A percentile compares a stretch with the other conserved stretches of the same genome.
phyloP scores from a whole-genome alignment of 2,888 invertebrate species.

The Pyrochroa serraticornis region DNA sequence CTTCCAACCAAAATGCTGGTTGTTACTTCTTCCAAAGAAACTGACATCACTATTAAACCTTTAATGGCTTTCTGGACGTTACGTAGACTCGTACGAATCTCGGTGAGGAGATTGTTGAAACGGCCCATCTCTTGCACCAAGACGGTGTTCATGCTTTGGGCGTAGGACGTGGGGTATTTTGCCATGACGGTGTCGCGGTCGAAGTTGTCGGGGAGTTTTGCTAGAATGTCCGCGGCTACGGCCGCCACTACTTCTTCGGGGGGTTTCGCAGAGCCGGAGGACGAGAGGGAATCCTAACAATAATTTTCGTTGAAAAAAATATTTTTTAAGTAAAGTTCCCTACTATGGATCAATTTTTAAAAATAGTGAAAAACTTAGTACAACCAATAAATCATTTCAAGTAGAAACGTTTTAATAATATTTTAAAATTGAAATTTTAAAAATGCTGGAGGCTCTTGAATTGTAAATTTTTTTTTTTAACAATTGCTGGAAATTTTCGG shows the following conservation, averaged over 20 bases:
- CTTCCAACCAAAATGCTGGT: conserved; percentile 81
- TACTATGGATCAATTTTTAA: too few relatives aligned
- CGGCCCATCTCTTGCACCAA: conserved; percentile 85
- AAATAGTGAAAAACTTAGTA: too few relatives aligned
- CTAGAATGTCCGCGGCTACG: conserved; percentile 79
- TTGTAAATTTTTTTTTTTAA: too few relatives aligned
- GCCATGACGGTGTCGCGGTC: conserved; percentile 69
- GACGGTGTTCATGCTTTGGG: conserved; percentile 94
- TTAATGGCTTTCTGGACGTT: conserved; percentile 87
- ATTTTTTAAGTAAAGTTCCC: too few relatives aligned
- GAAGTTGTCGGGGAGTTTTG: conserved; percentile 75
- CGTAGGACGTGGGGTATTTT: conserved; percentile 76
- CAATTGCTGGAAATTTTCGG: too few relatives aligned
- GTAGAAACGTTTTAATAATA: too few relatives aligned
- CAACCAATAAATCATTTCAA: too few relatives aligned
- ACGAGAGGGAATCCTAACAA: conserved; percentile 66
- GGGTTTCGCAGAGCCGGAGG: conserved; percentile 68
- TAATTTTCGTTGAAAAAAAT: too few relatives aligned
- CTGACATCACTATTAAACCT: conserved; percentile 86
- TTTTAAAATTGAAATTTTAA: too few relatives aligned
- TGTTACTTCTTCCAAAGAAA: conserved; percentile 84
- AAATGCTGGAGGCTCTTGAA: too few relatives aligned
- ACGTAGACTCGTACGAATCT: conserved; percentile 71
- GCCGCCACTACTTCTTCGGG: conserved; percentile 81
- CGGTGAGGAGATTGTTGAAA: conserved; percentile 75